Conservation (phyloP, 2,797 vertebrate genomes). For the Oreochromis grahami region DNA sequence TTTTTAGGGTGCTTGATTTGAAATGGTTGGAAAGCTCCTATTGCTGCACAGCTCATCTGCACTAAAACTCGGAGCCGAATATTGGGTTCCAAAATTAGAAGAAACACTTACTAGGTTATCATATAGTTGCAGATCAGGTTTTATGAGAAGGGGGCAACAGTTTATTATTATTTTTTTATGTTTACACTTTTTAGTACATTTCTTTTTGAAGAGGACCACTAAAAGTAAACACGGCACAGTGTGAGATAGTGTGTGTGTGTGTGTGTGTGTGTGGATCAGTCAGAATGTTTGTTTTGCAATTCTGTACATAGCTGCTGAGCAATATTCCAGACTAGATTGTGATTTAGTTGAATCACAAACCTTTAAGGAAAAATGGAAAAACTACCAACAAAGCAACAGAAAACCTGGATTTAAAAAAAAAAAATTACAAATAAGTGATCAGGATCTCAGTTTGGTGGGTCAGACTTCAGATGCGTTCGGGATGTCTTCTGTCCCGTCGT, state of each 20-base stretch:
- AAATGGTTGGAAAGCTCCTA: constrained; percentile 56
- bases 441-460: constrained; percentile 30
- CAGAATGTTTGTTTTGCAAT: constrained; percentile 61
- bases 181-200: constrained; percentile 72
- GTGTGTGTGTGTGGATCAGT: constrained; percentile 34
- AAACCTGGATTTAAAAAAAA: constrained; percentile 29
- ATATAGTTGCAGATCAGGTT: constrained; percentile 50
- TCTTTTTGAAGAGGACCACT: constrained; percentile 77
- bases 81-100: constrained; percentile 53
- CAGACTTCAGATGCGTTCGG: constrained; percentile 25
- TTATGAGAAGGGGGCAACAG: constrained; percentile 9
- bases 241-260: constrained; percentile 37
- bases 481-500: constrained; percentile 15
- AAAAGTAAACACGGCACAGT: constrained; percentile 63
- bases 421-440: constrained; percentile 15
- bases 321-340: constrained; percentile 74
- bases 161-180: constrained; percentile 55
- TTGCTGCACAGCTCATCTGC: constrained; percentile 63
- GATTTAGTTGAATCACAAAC: constrained; percentile 49
- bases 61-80: constrained; percentile 53
- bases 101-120: constrained; percentile 62
- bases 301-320: constrained; percentile 78
- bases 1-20: constrained; percentile 61
- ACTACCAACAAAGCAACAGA: background rate
- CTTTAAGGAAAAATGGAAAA: constrained; percentile 12